Evolutionary conservation across 2,797 vertebrate genomes (phyloP), one percentile per base, ranked within the genome.

Genomic region (Scolopax rusticola): DNA sequence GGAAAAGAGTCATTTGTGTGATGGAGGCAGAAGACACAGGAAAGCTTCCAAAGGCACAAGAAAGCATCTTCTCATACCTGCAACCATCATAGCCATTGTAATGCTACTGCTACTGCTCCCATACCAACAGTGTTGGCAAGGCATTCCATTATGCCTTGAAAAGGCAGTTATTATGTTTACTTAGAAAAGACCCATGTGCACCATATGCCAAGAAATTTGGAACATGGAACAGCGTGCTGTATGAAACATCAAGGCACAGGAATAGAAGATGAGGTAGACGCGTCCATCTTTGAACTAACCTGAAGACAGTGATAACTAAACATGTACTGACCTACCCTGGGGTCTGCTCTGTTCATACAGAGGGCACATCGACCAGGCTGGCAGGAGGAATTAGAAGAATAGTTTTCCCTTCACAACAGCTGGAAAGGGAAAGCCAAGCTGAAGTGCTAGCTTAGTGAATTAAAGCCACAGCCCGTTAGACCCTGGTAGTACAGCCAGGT

Each of bases 401-500:
- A 61, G 40, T 32, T 87, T 27, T 63, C 11, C 53, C 54, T 60
- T 91, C 47, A 38, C 38, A 61, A 41, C 45, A 74, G 75, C 56
- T 84, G 48, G 69, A 89, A 95, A 92, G 32, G 38, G 27, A 87
- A 81, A 89, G n/a, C 48, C 60, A 75, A 41, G 47, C 21, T 89
- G 80, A 77, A 30, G 23, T 38, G 40, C 59, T 33, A 30, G 32
- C 70, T 93, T 82, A 76, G n/a, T 60, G 57, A 89, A 86, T 89
- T 78, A 86, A 84, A 95, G 61, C 64, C 82, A 61, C 78, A 94
- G 89, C 15, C 53, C 16, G 17, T 87, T 94, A 86, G 59, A 63
- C 47, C 27, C 36, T n/a, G 17, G 36, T 92, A 63, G 57, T 69
- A 81, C 27, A 89, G 61, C 70, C 69, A 87, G 53, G 56, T 90